Evolutionary conservation across 2,113 vertebrate species (phyloP).

Genomic region (Dipodomys stephensi): DNA sequence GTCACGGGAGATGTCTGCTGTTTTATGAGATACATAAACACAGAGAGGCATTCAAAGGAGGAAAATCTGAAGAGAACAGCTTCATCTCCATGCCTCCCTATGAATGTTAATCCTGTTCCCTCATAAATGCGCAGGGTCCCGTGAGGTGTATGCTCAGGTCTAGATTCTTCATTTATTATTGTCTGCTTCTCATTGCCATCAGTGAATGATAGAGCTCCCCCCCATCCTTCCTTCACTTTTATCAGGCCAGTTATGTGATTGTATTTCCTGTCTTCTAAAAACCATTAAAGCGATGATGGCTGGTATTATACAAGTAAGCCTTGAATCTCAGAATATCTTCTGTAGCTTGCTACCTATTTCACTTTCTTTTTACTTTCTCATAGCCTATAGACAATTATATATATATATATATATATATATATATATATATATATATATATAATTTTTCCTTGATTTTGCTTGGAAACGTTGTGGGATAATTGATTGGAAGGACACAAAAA

Average conservation of each 20-base stretch:
- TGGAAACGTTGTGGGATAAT: background rate
- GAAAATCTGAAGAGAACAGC: background rate
- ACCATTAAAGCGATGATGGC: background rate
- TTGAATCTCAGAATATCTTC: background rate
- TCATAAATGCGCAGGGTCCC: background rate
- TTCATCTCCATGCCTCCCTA: background rate
- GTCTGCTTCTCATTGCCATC: background rate
- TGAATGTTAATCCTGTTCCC: slow-evolving; percentile 4
- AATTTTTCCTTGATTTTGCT: background rate
- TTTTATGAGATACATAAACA: background rate
- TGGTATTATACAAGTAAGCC: background rate
- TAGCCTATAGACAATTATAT: background rate
- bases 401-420: no score
- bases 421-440: background rate
- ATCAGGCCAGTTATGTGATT: background rate
- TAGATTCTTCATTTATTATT: background rate
- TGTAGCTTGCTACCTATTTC: background rate
- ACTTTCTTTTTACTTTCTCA: background rate
- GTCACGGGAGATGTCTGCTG: background rate
- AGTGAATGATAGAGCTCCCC: background rate
- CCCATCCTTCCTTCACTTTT: background rate
- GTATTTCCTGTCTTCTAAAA: background rate
- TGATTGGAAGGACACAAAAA: slow-evolving; percentile 5
- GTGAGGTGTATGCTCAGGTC: background rate
- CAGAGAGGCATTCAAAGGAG: background rate